Conservation (phyloP, 1,140 invertebrate genomes). For the Sitophilus oryzae region DNA sequence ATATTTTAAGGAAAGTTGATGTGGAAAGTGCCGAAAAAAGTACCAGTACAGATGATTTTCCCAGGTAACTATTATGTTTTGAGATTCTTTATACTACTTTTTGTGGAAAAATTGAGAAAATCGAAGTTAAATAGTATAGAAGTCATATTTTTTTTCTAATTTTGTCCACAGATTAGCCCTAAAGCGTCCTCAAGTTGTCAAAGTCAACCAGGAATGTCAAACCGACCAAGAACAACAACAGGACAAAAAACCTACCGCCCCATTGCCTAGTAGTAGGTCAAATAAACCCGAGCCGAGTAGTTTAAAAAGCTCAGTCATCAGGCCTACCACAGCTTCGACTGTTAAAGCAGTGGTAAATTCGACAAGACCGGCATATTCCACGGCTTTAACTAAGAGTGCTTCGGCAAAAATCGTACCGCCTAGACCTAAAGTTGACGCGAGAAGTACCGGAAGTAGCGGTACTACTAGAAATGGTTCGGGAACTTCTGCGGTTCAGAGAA, state of each 20-base stretch:
- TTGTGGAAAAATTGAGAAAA: not conserved
- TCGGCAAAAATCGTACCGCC: constrained; percentile 38
- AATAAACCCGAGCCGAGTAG: not conserved
- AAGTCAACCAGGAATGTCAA: constrained; percentile 40
- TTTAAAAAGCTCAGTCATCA: constrained; percentile 15
- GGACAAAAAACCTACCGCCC: constrained; percentile 30
- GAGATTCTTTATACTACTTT: not conserved
- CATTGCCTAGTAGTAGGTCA: not conserved
- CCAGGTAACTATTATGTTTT: constrained; percentile 9
- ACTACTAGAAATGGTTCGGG: not conserved
- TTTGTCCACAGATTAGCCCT: constrained; percentile 44
- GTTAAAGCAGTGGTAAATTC: constrained; percentile 25
- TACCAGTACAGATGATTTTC: constrained; percentile 47
- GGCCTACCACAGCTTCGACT: not conserved
- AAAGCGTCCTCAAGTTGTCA: constrained; percentile 43
- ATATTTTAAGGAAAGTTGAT: constrained; percentile 38
- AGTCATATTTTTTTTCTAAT: constrained; percentile 31
- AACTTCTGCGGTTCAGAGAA: not conserved
- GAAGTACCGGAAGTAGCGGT: no score
- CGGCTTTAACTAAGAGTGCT: constrained; percentile 43
- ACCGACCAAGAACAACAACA: constrained; percentile 35
- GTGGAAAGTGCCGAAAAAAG: constrained; percentile 43
- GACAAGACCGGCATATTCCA: constrained; percentile 46
- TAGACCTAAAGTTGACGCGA: constrained; percentile 46
- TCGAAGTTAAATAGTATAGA: not conserved